phyloP scores from a whole-genome alignment of 2,113 vertebrate species.

The Cyprinodon variegatus region DNA sequence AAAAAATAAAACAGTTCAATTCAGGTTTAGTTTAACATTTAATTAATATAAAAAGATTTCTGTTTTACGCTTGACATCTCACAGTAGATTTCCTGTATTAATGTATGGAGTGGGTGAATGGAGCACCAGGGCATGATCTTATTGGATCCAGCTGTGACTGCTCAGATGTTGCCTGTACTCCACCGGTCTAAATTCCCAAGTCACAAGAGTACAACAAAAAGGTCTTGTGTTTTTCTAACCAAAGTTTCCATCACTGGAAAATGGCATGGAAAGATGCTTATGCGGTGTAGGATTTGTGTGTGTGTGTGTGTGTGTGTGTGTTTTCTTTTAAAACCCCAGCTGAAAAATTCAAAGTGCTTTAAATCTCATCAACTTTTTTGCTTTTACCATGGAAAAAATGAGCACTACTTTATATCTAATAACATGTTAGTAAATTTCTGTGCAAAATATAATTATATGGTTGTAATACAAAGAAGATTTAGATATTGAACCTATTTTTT shows the following conservation, averaged over 20 bases:
- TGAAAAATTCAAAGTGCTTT: not conserved
- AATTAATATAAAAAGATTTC: not conserved
- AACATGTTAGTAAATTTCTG: conserved; percentile 10
- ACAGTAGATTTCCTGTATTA: conserved; percentile 63
- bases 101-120: conserved; percentile 68
- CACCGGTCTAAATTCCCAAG: conserved; percentile 54
- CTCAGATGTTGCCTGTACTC: conserved; percentile 51
- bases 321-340: conserved; percentile 25
- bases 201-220: conserved; percentile 60
- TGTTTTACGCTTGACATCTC: conserved; percentile 19
- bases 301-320: conserved; percentile 14
- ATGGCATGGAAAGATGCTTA: conserved; percentile 15
- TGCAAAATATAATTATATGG: conserved; percentile 24
- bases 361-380: conserved; percentile 1
- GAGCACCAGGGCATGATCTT: conserved; percentile 37
- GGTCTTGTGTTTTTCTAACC: conserved; percentile 56
- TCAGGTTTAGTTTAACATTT: not conserved
- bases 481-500: conserved; percentile 18
- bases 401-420: not conserved
- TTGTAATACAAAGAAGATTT: conserved; percentile 17
- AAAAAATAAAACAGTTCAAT: not conserved
- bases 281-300: conserved; percentile 15
- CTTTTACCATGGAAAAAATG: conserved; percentile 25
- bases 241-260: conserved; percentile 42
- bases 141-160: conserved; percentile 70